These are phyloP conservation scores for Lochmaea crataegi DNA, from an alignment of 2,888 invertebrate genomes.

Conservation along the genomic window DNA sequence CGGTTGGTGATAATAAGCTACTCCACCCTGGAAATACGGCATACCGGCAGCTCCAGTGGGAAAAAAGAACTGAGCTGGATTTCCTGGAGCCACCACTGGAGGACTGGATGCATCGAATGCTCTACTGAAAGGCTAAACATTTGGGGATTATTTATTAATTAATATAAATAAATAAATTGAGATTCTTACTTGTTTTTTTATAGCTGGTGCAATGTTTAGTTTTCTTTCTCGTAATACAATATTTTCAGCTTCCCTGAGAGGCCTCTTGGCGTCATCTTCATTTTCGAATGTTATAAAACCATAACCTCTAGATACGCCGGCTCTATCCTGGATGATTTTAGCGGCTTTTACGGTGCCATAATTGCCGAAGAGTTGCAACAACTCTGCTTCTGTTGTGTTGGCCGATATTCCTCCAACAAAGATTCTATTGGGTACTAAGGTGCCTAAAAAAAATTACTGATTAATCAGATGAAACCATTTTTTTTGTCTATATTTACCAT, in stretches of 20 bases:
- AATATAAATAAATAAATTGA: neutral
- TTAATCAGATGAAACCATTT: neutral
- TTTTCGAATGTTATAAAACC: constrained; percentile 88
- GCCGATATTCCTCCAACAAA: constrained; percentile 97
- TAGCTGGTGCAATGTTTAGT: constrained; percentile 87
- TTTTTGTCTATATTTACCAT: constrained; percentile 60
- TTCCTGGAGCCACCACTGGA: constrained; percentile 66
- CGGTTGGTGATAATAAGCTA: constrained; percentile 61
- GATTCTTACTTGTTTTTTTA: constrained; percentile 76
- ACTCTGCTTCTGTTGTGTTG: constrained; percentile 91
- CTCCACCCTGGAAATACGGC: constrained; percentile 62
- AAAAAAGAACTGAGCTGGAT: constrained; percentile 62
- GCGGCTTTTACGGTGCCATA: constrained; percentile 92
- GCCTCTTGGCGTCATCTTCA: constrained; percentile 84
- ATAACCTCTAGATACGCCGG: constrained; percentile 95
- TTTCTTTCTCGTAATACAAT: constrained; percentile 83
- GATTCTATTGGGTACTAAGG: constrained; percentile 92
- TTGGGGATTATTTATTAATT: neutral
- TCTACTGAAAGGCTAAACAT: constrained; percentile 65
- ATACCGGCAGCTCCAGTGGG: constrained; percentile 64
- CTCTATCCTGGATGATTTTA: constrained; percentile 94
- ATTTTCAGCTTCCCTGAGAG: constrained; percentile 80
- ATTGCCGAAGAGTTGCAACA: constrained; percentile 90
- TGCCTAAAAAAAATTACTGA: constrained; percentile 66
- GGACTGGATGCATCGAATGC: constrained; percentile 69